A percentile compares a stretch with the other conserved stretches of the same genome.
Conservation (phyloP, 2,888 invertebrate genomes). For the Trachelus tabidus region DNA sequence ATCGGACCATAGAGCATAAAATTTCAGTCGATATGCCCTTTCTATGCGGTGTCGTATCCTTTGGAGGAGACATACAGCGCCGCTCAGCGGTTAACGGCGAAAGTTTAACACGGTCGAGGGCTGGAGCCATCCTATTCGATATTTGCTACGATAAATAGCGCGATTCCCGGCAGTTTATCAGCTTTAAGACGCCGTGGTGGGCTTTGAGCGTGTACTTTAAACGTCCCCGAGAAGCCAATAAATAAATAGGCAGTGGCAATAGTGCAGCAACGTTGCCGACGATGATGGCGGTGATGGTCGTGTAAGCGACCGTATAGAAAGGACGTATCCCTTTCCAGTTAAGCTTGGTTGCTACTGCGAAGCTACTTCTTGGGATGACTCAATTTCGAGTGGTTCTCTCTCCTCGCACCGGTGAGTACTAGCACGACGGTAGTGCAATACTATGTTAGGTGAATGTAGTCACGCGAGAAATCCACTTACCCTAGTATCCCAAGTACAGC, state of each 20-base stretch:
- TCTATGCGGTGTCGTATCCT: not conserved
- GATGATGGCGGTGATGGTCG: not conserved
- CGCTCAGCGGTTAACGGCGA: not conserved
- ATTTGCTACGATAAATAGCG: not conserved
- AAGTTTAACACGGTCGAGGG: not conserved
- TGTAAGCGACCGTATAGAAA: not conserved
- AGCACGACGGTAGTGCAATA: constrained; percentile 57
- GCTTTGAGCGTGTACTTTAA: not conserved
- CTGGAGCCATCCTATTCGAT: not conserved
- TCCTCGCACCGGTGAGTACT: constrained; percentile 30
- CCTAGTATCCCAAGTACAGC: constrained; percentile 11
- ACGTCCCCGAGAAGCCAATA: constrained; percentile 32
- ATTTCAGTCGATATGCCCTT: not conserved
- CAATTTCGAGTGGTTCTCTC: constrained; percentile 53
- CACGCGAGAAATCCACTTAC: constrained; percentile 59
- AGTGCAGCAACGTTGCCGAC: not conserved
- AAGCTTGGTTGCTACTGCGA: not conserved
- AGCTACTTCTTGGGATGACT: constrained; percentile 36
- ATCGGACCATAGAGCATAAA: not conserved
- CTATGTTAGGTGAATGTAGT: constrained; percentile 56
- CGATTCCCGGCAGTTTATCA: not conserved
- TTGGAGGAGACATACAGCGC: not conserved
- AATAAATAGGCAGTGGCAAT: constrained; percentile 36
- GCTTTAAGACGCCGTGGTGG: not conserved
- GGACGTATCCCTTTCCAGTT: not conserved